Conservation (phyloP, 1,140 invertebrate species). For the Sarcophaga bullata region DNA sequence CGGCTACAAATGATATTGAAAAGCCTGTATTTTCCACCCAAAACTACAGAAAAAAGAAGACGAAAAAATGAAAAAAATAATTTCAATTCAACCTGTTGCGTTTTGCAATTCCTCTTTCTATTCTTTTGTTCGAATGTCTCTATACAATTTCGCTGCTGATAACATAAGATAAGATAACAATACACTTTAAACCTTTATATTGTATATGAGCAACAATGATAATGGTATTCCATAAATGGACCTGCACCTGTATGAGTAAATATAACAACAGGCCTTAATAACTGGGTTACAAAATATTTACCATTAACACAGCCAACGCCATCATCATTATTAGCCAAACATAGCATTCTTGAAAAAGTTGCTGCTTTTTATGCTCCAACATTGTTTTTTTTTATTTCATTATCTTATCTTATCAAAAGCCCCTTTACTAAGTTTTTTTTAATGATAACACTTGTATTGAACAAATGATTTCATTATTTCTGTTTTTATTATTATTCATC, state of each 20-base stretch:
- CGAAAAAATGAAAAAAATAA: neutral
- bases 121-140: neutral
- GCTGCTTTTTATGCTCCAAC: no score
- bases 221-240: no score
- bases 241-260: no score
- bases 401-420: no score
- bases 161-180: neutral
- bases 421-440: no score
- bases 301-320: no score
- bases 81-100: neutral
- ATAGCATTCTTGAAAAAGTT: no score
- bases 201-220: neutral
- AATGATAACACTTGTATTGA: no score
- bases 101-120: constrained; percentile 18
- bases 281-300: no score
- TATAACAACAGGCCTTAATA: no score
- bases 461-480: neutral
- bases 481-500: neutral
- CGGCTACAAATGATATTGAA: constrained; percentile 34
- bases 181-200: neutral
- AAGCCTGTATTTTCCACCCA: constrained; percentile 11
- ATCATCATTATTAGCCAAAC: no score
- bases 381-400: no score
- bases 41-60: neutral
- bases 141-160: neutral